A percentile compares a stretch with the other conserved stretches of the same genome.
These are phyloP conservation scores for Lepidurus couesii DNA, from an alignment of 1,140 invertebrate species.

Conservation along the genomic window DNA sequence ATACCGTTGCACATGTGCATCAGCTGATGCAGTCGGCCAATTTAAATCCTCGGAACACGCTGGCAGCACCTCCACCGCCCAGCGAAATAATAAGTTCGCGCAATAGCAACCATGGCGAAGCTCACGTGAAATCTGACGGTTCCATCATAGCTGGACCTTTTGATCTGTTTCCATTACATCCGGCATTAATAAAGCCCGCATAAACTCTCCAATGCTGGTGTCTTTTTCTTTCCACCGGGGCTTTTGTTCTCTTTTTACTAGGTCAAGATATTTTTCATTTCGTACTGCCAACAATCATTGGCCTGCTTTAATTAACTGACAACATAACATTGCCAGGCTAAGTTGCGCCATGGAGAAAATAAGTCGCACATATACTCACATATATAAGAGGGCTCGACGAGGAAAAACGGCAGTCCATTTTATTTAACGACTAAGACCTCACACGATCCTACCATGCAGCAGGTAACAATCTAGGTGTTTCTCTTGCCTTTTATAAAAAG, in stretches of 20 bases:
- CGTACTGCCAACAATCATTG: neutral
- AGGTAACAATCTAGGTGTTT: neutral
- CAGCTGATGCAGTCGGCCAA: neutral
- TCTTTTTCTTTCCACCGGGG: neutral
- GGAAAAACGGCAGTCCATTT: neutral
- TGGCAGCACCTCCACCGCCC: neutral
- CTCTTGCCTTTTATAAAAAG: neutral
- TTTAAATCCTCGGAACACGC: neutral
- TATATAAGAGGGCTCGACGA: neutral
- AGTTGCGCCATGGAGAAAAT: neutral
- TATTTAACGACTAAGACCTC: neutral
- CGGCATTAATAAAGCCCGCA: conserved; percentile 15
- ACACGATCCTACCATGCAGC: neutral
- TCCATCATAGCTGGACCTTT: neutral
- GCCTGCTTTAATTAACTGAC: neutral
- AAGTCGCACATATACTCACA: neutral
- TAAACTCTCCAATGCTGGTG: neutral
- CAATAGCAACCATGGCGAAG: neutral
- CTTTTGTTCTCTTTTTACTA: neutral
- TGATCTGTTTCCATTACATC: neutral
- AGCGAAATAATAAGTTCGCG: neutral
- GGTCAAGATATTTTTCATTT: conserved; percentile 17
- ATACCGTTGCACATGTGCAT: neutral
- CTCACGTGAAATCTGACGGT: conserved; percentile 3
- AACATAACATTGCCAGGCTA: neutral